Conservation (phyloP, 2,113 vertebrate species). For the Cyrtonyx montezumae region DNA sequence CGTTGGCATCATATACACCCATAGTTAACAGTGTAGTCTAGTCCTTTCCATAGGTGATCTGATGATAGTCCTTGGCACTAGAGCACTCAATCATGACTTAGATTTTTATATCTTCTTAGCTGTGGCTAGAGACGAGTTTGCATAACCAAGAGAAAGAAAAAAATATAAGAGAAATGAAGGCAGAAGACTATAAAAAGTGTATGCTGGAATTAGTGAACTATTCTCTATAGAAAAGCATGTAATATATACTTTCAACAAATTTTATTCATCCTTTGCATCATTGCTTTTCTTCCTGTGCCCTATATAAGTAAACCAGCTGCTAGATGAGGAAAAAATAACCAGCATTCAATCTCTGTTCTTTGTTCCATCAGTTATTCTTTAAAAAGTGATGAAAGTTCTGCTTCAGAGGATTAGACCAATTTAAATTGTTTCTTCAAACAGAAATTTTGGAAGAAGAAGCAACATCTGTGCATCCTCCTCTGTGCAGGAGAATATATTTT, state of each 20-base stretch:
- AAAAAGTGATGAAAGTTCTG: conserved; percentile 14
- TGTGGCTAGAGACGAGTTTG: conserved; percentile 13
- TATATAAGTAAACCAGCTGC: not conserved
- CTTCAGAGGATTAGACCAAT: conserved; percentile 3
- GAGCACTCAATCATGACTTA: conserved; percentile 32
- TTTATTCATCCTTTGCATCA: not conserved
- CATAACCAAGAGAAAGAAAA: not conserved
- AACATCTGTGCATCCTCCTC: not conserved
- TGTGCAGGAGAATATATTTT: not conserved
- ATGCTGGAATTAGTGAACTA: not conserved
- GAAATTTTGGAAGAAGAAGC: not conserved
- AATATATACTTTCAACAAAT: not conserved
- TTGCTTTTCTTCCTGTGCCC: not conserved
- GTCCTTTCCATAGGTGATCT: not conserved
- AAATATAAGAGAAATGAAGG: not conserved
- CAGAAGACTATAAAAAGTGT: not conserved
- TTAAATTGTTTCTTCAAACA: conserved; percentile 15
- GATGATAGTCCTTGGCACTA: not conserved
- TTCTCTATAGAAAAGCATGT: not conserved
- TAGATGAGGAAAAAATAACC: not conserved
- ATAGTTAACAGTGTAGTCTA: not conserved
- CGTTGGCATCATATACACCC: not conserved
- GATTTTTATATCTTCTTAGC: conserved; percentile 59
- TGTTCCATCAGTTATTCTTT: not conserved
- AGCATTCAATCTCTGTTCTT: not conserved